phyloP scores from a whole-genome alignment of 2,888 invertebrate genomes.

The Rhopalosiphum nymphaeae region DNA sequence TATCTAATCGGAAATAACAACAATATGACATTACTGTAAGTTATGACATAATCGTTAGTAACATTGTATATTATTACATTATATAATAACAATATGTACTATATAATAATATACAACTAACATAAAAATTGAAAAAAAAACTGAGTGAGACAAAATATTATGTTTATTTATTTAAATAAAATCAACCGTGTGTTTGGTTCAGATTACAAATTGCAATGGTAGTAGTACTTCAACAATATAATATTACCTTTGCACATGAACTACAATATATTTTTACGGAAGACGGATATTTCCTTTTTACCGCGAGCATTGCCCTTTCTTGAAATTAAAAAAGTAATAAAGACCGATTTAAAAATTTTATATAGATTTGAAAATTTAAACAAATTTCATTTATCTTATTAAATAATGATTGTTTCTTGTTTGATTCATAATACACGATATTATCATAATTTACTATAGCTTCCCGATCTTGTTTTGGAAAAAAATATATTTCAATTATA shows the following conservation, averaged over 20 bases:
- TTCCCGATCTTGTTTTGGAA: too few relatives aligned
- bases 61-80: not conserved
- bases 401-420: not conserved
- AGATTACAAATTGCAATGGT: not conserved
- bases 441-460: too few relatives aligned
- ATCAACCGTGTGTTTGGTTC: not conserved
- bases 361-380: not conserved
- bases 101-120: not conserved
- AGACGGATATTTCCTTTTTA: not conserved
- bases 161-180: not conserved
- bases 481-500: too few relatives aligned
- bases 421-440: not conserved
- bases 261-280: not conserved
- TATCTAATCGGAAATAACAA: not conserved
- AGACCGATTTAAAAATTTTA: not conserved
- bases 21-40: not conserved
- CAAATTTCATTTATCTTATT: not conserved
- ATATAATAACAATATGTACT: not conserved
- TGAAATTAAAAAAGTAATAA: not conserved
- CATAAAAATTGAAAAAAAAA: not conserved
- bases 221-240: not conserved
- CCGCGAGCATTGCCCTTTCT: not conserved
- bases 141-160: not conserved
- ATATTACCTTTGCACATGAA: not conserved
- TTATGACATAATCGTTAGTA: not conserved